These are phyloP conservation scores for Leuctra nigra DNA, from an alignment of 2,888 invertebrate species.

Conservation along the genomic window DNA sequence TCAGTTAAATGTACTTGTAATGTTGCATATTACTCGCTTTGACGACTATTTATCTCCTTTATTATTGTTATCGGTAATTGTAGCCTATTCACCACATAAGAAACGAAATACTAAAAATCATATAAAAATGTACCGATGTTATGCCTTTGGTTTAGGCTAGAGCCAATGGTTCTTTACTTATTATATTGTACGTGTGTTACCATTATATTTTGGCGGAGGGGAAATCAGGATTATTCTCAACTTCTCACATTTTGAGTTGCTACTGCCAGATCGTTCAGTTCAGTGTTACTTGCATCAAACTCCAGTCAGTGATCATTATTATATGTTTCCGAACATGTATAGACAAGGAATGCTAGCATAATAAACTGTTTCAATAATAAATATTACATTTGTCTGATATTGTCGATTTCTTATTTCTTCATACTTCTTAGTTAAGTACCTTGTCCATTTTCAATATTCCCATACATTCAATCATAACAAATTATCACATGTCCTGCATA, in stretches of 20 bases:
- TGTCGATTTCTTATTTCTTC: too few species aligned
- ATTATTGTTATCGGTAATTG: conserved; percentile 16
- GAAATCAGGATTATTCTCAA: conserved; percentile 1
- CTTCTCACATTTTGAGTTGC: not conserved
- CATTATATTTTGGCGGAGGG: too few species aligned
- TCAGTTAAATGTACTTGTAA: conserved; percentile 1
- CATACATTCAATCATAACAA: too few species aligned
- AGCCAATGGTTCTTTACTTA: not conserved
- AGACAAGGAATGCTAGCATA: conserved; percentile 8
- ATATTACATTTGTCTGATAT: not conserved
- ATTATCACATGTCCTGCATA: too few species aligned
- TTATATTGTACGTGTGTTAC: conserved; percentile 3
- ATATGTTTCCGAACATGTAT: conserved; percentile 14
- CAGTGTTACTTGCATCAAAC: not conserved
- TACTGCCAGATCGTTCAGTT: not conserved
- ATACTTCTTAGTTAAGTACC: too few species aligned
- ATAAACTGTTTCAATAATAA: not conserved
- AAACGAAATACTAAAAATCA: not conserved
- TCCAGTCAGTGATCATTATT: not conserved
- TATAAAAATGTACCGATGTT: too few species aligned
- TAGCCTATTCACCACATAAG: conserved; percentile 4
- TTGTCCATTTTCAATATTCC: too few species aligned
- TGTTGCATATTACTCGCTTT: conserved; percentile 3
- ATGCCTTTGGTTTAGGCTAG: too few species aligned
- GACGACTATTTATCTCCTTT: conserved; percentile 13